These are phyloP conservation scores for Gonioctena quinquepunctata DNA, from an alignment of 1,140 invertebrate genomes.

Conservation along the genomic window DNA sequence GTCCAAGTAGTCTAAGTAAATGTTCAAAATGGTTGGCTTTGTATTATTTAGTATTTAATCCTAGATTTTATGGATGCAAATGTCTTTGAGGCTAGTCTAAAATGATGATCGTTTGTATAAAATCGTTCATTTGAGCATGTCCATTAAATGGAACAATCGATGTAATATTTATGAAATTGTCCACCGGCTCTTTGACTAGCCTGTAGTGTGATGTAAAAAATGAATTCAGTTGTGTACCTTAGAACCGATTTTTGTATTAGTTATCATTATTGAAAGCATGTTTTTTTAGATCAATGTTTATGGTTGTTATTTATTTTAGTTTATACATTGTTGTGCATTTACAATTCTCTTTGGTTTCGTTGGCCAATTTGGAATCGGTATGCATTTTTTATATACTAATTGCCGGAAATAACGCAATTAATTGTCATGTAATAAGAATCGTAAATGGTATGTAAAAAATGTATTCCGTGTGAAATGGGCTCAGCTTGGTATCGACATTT, in stretches of 20 bases:
- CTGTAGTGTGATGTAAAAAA: conserved; percentile 25
- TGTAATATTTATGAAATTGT: neutral
- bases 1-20: conserved; percentile 31
- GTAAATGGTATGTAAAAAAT: conserved; percentile 20
- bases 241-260: conserved; percentile 31
- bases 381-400: conserved; percentile 25
- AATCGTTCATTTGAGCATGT: too few relatives aligned
- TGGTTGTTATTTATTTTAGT: conserved; percentile 51
- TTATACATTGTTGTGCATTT: conserved; percentile 44
- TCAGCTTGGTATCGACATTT: conserved; percentile 13
- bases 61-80: conserved; percentile 12
- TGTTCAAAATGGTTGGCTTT: conserved; percentile 34
- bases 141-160: neutral
- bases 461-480: neutral
- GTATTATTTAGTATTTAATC: conserved; percentile 25
- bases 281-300: conserved; percentile 47
- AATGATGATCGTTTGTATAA: neutral
- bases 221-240: conserved; percentile 32
- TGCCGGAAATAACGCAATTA: conserved; percentile 12
- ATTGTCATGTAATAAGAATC: neutral
- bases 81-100: neutral
- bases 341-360: conserved; percentile 32
- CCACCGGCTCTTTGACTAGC: neutral
- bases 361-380: conserved; percentile 10
- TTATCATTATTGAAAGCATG: conserved; percentile 45